Percentiles rank a stretch among this genome's conserved stretches.
Evolutionary conservation across 2,888 invertebrate species (phyloP).

Genomic region (Encarsia formosa): DNA sequence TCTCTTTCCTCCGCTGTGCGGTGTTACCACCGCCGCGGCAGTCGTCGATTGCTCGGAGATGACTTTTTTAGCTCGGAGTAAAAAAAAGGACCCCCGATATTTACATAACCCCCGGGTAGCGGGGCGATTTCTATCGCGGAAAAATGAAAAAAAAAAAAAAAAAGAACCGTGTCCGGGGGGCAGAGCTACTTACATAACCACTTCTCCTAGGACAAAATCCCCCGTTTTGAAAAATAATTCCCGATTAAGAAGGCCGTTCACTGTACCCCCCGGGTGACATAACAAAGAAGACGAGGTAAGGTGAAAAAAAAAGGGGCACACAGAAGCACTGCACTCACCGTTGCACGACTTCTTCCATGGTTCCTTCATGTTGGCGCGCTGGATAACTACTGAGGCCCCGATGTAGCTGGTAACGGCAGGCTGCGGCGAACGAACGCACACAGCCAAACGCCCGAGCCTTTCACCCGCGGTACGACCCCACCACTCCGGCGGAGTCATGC

Average conservation of each 20-base stretch:
- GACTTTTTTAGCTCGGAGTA: too few relatives aligned
- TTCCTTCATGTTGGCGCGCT: conserved; percentile 27
- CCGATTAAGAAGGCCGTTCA: too few relatives aligned
- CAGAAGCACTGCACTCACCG: too few relatives aligned
- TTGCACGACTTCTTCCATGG: conserved; percentile 29
- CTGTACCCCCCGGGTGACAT: too few relatives aligned
- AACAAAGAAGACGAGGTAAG: neutral
- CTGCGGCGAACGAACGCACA: neutral
- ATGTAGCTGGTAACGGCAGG: neutral
- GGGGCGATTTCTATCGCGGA: too few relatives aligned
- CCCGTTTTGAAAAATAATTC: too few relatives aligned
- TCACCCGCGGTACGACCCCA: neutral
- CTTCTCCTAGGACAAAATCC: too few relatives aligned
- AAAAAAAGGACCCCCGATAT: too few relatives aligned
- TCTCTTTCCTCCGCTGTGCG: conserved; percentile 9
- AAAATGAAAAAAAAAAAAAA: neutral
- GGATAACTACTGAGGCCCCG: conserved; percentile 23
- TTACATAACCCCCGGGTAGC: neutral
- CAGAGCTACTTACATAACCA: too few relatives aligned
- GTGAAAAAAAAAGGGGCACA: neutral
- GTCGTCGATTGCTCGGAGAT: too few relatives aligned
- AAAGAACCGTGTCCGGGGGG: neutral
- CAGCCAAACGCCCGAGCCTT: neutral
- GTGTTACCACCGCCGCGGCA: too few relatives aligned
- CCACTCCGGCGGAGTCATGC: conserved; percentile 17